Evolutionary conservation across 2,888 invertebrate species (phyloP), one percentile per base, ranked within the genome.

Genomic region (Trypoxylon attenuatum): DNA sequence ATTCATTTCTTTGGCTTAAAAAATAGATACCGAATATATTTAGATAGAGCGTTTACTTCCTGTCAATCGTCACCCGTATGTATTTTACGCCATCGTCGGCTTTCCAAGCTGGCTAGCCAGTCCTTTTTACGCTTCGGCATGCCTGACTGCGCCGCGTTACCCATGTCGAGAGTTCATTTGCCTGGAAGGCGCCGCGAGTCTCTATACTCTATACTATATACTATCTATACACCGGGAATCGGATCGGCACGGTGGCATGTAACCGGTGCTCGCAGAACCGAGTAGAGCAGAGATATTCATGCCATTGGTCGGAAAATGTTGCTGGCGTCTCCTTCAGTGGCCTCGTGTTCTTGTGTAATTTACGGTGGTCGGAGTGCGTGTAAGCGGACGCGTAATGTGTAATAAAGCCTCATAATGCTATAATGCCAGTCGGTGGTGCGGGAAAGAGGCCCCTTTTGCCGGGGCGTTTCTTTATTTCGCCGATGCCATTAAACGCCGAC

Each of bases 381-480:
- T 45, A 47, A 73, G 73, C 62, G 71, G 62, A 52, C 57, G 42
- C n/a, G 57, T 73, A 74, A 73, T 73, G 72, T 53, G 62, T 66
- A 69, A 73, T 73, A 73, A 73, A 73, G 72, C 74, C 57, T 59
- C 50, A 59, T 46, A 69, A 69, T 53, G 55, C 54, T 54, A 59
- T 38, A 49, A 70, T 57, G 43, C 38, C 47, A 39, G 46, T 53
- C 70, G 70, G 65, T 73, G 66, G 72, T 13, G 29, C 29, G 29
- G 3, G 29, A 29, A 66, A 69, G 69, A 73, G 70, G 74, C 62
- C 52, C 66, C 66, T 18, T 55, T 46, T 41, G 46, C 47, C 27
- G 55, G 45, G 56, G 74, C 22, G 54, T 73, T 73, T 73, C 72
- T 73, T 73, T 66, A 73, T 73, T 70, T 73, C 62, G 54, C 47